Evolutionary conservation across 1,140 invertebrate species (phyloP), one percentile per base, ranked within the genome.

Genomic region (Monochamus saltuarius): DNA sequence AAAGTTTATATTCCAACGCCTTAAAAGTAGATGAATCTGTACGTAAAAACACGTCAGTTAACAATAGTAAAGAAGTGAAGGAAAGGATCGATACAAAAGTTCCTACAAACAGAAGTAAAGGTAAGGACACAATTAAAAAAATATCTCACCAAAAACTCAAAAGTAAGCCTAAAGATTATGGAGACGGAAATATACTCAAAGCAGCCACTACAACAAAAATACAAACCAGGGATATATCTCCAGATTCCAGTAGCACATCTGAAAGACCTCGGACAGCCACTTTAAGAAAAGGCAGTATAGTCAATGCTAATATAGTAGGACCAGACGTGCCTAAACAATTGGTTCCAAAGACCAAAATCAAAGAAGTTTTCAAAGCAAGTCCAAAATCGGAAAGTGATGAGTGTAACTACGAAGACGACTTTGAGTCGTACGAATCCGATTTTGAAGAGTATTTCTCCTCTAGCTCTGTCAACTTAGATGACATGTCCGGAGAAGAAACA

Each of bases 341-440:
- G 38, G 37, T 39, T 14, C 4, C 38, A 22, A 37, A 57, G 34
- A 19, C 55, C 40, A 14, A 46, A 56, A 45, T 56, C 22, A 34
- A 43, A 46, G 37, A 51, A 34, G 29, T 39, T 50, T 13, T 29
- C 6, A 29, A 51, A 35, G 3, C 43, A 37, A 61, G 34, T 19
- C 55, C 49, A 10, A 46, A 56, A 45, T 56, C 42, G n/a, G 49
- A 46, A 43, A 51, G 34, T 14, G 66, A 72, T n/a, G 70, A 74
- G 1, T 67, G 69, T 37, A 70, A 77, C 58, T 84, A 84, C 54
- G 82, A 83, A 75, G 82, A 83, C 56, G 83, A 84, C 67, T 84
- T 84, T 52, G 83, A 84, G 59, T 83, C 81, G 16, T 84, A 84
- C 59, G 81, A 82, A 66, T 84, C 82, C 1, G 82, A 84, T 72